Evolutionary conservation across 2,113 vertebrate species (phyloP).

Genomic region (Plotosus lineatus): DNA sequence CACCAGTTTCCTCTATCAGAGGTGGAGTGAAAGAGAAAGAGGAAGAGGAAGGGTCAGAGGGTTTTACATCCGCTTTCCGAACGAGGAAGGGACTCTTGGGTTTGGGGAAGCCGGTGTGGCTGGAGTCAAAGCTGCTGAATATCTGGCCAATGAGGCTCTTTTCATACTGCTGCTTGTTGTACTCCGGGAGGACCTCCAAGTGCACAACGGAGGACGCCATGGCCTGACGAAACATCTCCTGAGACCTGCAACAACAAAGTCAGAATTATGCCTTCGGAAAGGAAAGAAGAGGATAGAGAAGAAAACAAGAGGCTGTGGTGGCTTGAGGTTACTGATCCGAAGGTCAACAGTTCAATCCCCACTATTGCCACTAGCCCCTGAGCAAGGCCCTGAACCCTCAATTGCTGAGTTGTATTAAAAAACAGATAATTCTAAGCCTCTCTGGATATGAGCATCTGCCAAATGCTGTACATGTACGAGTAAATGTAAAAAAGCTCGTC

Average conservation of each 20-base stretch:
- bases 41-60: background rate
- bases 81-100: conserved; percentile 66
- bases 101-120: conserved; percentile 65
- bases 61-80: conserved; percentile 37
- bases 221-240: conserved; percentile 89
- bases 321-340: too few relatives aligned
- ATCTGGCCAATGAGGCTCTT: conserved; percentile 85
- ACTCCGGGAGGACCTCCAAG: conserved; percentile 78
- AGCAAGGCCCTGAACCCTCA: too few relatives aligned
- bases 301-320: background rate
- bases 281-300: background rate
- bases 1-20: conserved; percentile 2
- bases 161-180: conserved; percentile 84
- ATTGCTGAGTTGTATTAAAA: too few relatives aligned
- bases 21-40: conserved; percentile 27
- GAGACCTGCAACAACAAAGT: conserved; percentile 73
- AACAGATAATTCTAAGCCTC: too few relatives aligned
- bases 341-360: too few relatives aligned
- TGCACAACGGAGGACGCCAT: conserved; percentile 75
- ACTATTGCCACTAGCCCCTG: too few relatives aligned
- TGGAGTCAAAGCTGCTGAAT: conserved; percentile 63
- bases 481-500: too few relatives aligned
- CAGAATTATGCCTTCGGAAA: background rate
- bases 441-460: too few relatives aligned
- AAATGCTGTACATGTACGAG: too few relatives aligned